phyloP scores from a whole-genome alignment of 2,888 invertebrate genomes.

The Elmis aenea region DNA sequence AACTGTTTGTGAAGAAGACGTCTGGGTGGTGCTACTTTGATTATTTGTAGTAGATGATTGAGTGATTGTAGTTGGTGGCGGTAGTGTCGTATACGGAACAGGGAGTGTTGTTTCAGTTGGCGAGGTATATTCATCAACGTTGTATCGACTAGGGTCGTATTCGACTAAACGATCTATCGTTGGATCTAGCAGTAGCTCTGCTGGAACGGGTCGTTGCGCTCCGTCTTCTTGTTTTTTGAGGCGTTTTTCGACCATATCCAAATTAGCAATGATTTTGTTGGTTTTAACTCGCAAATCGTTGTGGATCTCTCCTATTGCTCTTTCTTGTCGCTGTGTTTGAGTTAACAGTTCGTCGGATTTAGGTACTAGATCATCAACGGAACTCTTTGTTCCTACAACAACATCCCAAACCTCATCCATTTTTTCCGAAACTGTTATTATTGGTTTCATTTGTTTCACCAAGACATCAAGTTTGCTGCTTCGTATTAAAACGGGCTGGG shows the following conservation, averaged over 20 bases:
- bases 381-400: conserved; percentile 82
- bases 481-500: conserved; percentile 51
- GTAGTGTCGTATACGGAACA: conserved; percentile 40
- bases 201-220: conserved; percentile 69
- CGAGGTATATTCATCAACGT: conserved; percentile 19
- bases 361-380: conserved; percentile 78
- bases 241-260: conserved; percentile 79
- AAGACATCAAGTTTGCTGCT: conserved; percentile 75
- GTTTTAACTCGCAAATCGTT: conserved; percentile 72
- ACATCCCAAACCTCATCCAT: conserved; percentile 92
- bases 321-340: conserved; percentile 80
- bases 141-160: conserved; percentile 68
- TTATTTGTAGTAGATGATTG: conserved; percentile 15
- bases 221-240: conserved; percentile 82
- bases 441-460: conserved; percentile 77
- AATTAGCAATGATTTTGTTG: conserved; percentile 80
- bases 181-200: conserved; percentile 69
- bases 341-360: conserved; percentile 81
- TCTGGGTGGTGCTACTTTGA: conserved; percentile 20
- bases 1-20: conserved; percentile 27
- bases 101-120: conserved; percentile 37
- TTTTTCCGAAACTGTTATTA: conserved; percentile 80
- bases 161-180: conserved; percentile 76
- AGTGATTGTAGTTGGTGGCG: conserved; percentile 40
- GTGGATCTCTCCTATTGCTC: conserved; percentile 82